Evolutionary conservation across 2,797 vertebrate species (phyloP), one percentile per base, ranked within the genome.

Genomic region (Merluccius polli): DNA sequence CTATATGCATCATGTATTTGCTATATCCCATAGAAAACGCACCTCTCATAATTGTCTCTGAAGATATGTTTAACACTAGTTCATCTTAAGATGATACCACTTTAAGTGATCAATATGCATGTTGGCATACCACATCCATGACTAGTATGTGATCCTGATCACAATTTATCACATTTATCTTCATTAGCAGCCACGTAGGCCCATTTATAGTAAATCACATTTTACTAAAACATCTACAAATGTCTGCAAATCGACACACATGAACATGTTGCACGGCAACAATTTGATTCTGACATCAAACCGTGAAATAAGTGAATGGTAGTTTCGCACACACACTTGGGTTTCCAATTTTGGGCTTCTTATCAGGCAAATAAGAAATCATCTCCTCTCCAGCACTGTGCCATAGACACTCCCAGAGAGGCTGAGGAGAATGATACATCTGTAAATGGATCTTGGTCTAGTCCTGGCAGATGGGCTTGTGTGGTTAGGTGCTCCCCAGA

Each of bases 321-420:
- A 36, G 21, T 59, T 71, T 27, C 67, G 72, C 75, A 81, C 65
- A 73, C 72, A 74, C 81, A 86, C 77, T 24, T 27, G 3, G 3
- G n/a, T 65, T 27, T 65, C 59, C 11, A n/a, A 65, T 65, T 65
- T 59, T 65, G n/a, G 59, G 59, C 24, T 65, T 4, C 59, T 65
- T 65, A 65, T 65, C 59, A 65, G 59, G 59, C n/a, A 65, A 65
- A 65, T 65, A 65, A 65, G 59, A 65, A 65, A 65, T 27, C 59
- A 65, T 27, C 59, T 27, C 24, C 59, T 65, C 59, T 65, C 59
- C 24, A 29, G 59, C 24, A 3, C 52, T 6, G 10, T 63, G 52
- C 59, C 24, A 65, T 12, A 16, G 59, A 65, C 59, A 11, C 59
- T 27, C 24, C 59, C 59, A 65, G 59, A 65, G 59, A 65, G 24